Base-by-base conservation (phyloP, 2,113 vertebrate genomes). In the Ophthalmolycus amberensis region DNA sequence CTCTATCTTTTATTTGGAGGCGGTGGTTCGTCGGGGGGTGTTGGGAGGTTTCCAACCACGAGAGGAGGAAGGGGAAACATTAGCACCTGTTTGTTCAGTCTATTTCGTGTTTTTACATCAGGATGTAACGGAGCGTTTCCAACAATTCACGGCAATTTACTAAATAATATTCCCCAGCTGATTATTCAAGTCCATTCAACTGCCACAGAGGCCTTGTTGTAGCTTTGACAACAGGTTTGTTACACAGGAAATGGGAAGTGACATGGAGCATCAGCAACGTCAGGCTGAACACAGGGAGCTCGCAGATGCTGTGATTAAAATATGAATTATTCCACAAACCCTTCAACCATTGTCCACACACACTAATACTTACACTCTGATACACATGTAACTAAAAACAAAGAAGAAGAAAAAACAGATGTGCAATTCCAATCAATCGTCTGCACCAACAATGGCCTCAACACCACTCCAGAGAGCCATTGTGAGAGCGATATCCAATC, bases 101-200 rank as follows among this genome's bases (percentile, higher is more conserved):
- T 25, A 67, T 76, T 83, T 91, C 83, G 92, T 93, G 54, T 92
- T 90, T 94, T 95, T 91, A 90, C 92, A 90, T 89, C 82, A 75
- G 63, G 65, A 62, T 83, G 68, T 93, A 92, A 93, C 91, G 65
- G 83, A 90, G 85, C 92, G 89, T 90, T 92, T 88, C 85, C 90
- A 94, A 94, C 92, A 91, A 88, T 87, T 91, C 92, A 93, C 91
- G 59, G 60, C 81, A 89, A 90, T 91, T 92, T 91, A 75, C 64
- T 67, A 72, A 92, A 92, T 89, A 46, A 78, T 90, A 91, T 91
- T 86, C 32, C 58, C 76, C 79, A 75, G 88, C 76, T 86, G 80
- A 93, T 93, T 88, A 86, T 79, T 85, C 82, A 67, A 89, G 81
- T 86, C 76, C 73, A 78, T 91, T 29, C 29, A 29, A 29, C 29